Conservation (phyloP, 2,113 vertebrate species). For the Prochilodus magdalenae region DNA sequence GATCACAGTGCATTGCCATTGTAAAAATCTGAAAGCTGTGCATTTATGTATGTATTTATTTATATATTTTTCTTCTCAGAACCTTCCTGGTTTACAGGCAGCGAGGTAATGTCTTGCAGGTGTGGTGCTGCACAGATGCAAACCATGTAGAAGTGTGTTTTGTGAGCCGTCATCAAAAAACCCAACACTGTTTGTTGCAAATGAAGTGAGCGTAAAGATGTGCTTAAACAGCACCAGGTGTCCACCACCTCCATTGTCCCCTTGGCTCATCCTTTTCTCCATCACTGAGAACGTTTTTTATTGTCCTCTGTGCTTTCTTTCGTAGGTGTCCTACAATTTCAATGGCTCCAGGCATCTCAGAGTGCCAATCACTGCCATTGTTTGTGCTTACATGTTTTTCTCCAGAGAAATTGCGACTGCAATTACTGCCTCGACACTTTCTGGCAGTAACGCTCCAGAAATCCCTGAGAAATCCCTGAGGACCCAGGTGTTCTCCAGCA, state of each 20-base stretch:
- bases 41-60: neutral
- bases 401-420: slow-evolving; percentile 48
- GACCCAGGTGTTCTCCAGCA: slow-evolving; percentile 34
- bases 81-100: neutral
- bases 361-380: slow-evolving; percentile 51
- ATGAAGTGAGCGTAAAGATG: slow-evolving; percentile 16
- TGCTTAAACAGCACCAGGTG: slow-evolving; percentile 48
- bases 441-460: slow-evolving; percentile 33
- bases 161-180: slow-evolving; percentile 44
- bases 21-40: no score
- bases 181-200: slow-evolving; percentile 29
- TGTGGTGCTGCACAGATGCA: slow-evolving; percentile 16
- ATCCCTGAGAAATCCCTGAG: slow-evolving; percentile 41
- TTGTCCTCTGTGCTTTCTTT: slow-evolving; percentile 20
- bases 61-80: neutral
- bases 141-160: slow-evolving; percentile 22
- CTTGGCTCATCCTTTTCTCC: slow-evolving; percentile 32
- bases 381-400: slow-evolving; percentile 47
- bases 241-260: slow-evolving; percentile 29
- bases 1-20: neutral
- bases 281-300: slow-evolving; percentile 9
- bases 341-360: slow-evolving; percentile 42
- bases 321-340: slow-evolving; percentile 12
- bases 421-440: slow-evolving; percentile 52
- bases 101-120: slow-evolving; percentile 11